A percentile compares a stretch with the other conserved stretches of the same genome.
phyloP scores from a whole-genome alignment of 2,888 invertebrate species.

The Apoda limacodes region DNA sequence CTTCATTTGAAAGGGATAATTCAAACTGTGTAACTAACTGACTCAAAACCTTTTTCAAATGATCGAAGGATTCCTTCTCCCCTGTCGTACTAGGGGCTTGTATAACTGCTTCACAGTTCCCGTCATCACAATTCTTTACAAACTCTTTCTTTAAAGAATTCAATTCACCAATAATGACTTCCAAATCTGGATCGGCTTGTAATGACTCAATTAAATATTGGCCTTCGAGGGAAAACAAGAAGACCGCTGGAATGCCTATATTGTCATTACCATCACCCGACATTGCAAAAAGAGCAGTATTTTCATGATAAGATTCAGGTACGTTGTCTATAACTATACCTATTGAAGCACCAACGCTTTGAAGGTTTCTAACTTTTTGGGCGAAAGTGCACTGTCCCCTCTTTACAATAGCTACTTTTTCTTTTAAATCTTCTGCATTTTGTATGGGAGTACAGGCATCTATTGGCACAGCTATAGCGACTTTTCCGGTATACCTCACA shows the following conservation, averaged over 20 bases:
- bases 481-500: conserved; percentile 67
- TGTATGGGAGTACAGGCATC: conserved; percentile 72
- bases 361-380: conserved; percentile 88
- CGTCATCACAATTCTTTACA: conserved; percentile 32
- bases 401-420: conserved; percentile 86
- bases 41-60: conserved; percentile 52
- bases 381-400: conserved; percentile 96
- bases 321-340: conserved; percentile 90
- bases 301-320: conserved; percentile 78
- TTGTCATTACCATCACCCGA: conserved; percentile 92
- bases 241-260: conserved; percentile 90
- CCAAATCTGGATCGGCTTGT: conserved; percentile 62
- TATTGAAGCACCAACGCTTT: conserved; percentile 84
- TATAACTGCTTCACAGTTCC: conserved; percentile 27
- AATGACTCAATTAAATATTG: conserved; percentile 73
- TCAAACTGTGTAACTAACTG: conserved; percentile 53
- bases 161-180: conserved; percentile 64
- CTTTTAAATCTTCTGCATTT: conserved; percentile 71
- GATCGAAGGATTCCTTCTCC: conserved; percentile 46
- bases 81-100: conserved; percentile 23
- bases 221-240: conserved; percentile 86
- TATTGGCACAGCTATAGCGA: conserved; percentile 69
- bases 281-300: conserved; percentile 94
- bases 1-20: conserved; percentile 37
- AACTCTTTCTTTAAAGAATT: conserved; percentile 41